Conservation (phyloP, 1,140 invertebrate species). For the Sycobia sp. region DNA sequence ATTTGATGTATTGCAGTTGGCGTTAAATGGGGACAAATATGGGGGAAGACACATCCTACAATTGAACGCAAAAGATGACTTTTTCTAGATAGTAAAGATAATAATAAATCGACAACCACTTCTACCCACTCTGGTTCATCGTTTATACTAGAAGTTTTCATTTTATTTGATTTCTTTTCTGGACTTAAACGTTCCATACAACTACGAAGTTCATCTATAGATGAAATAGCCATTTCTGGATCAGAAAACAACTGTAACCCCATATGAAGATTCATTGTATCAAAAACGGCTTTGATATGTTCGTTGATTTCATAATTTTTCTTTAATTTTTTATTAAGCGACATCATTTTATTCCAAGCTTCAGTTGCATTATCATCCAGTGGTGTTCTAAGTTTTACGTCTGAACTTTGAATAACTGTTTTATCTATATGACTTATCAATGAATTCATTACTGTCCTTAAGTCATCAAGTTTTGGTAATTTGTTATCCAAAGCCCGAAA, state of each 20-base stretch:
- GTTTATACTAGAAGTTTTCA: conserved; percentile 34
- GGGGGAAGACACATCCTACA: conserved; percentile 73
- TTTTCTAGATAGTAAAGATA: conserved; percentile 74
- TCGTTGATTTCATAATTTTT: conserved; percentile 43
- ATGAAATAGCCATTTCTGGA: conserved; percentile 68
- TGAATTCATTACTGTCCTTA: conserved; percentile 64
- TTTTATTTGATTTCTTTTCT: conserved; percentile 55
- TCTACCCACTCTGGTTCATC: conserved; percentile 77
- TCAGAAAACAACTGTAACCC: conserved; percentile 75
- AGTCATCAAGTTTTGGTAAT: conserved; percentile 66
- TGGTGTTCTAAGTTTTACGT: conserved; percentile 55
- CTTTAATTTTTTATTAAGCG: conserved; percentile 49
- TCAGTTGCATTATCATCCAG: conserved; percentile 63
- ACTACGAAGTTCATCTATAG: conserved; percentile 71
- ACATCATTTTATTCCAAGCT: conserved; percentile 68
- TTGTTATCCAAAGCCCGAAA: conserved; percentile 69
- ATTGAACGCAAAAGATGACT: conserved; percentile 72
- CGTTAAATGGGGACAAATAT: conserved; percentile 73
- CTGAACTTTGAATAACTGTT: conserved; percentile 57
- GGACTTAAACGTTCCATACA: conserved; percentile 69
- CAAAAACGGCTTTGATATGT: conserved; percentile 61
- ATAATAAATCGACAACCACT: conserved; percentile 76
- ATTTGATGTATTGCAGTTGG: conserved; percentile 72
- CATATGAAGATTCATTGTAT: conserved; percentile 72
- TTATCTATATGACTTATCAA: conserved; percentile 64